A percentile compares a stretch with the other conserved stretches of the same genome.
phyloP scores from a whole-genome alignment of 1,140 invertebrate species.

The Drusus annulatus region DNA sequence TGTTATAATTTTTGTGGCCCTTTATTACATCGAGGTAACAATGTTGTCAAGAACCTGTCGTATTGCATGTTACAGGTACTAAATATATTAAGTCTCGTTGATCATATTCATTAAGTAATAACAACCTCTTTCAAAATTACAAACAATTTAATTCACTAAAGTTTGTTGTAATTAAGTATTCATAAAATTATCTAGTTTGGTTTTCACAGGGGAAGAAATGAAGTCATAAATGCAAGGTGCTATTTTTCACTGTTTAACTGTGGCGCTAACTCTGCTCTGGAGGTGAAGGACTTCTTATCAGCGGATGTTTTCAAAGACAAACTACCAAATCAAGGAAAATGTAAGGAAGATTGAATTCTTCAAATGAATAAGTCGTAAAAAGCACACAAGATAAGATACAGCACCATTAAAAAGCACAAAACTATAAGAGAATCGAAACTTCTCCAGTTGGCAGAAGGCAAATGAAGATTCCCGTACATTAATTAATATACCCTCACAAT shows the following conservation, averaged over 20 bases:
- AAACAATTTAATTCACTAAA: constrained; percentile 41
- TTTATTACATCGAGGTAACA: constrained; percentile 56
- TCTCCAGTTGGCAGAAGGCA: neutral
- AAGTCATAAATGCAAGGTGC: constrained; percentile 22
- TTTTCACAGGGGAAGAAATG: constrained; percentile 32
- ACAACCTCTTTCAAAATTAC: constrained; percentile 47
- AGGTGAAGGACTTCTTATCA: too few species aligned
- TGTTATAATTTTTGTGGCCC: constrained; percentile 54
- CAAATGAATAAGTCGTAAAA: constrained; percentile 19
- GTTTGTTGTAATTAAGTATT: constrained; percentile 34
- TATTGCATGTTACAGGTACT: constrained; percentile 53
- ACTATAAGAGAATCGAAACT: neutral
- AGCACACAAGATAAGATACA: constrained; percentile 17
- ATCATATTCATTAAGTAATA: constrained; percentile 46
- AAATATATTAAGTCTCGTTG: constrained; percentile 55
- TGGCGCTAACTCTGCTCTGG: too few species aligned
- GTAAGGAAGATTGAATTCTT: constrained; percentile 1
- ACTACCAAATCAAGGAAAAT: too few species aligned
- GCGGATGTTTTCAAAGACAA: too few species aligned
- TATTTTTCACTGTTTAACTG: too few species aligned
- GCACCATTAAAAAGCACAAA: constrained; percentile 36
- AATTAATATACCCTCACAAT: constrained; percentile 32
- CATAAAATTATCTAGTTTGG: constrained; percentile 30
- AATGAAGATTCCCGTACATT: neutral
- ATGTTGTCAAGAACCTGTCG: constrained; percentile 51